Conservation (phyloP, 2,888 invertebrate genomes). For the Thereva nobilitata region DNA sequence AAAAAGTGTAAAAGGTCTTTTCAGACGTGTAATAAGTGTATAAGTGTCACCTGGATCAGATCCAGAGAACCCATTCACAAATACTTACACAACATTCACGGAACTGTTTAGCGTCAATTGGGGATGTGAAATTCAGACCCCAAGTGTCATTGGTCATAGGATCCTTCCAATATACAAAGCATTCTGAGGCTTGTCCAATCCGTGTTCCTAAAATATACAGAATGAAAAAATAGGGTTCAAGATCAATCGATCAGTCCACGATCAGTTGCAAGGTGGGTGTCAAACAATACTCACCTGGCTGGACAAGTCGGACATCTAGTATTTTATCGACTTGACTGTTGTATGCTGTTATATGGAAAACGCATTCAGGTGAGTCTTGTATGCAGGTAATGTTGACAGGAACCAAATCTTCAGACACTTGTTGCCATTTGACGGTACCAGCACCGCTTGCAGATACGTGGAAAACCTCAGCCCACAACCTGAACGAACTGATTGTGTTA, state of each 20-base stretch:
- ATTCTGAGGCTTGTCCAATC: constrained; percentile 96
- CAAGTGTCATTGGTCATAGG: constrained; percentile 96
- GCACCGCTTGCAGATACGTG: constrained; percentile 93
- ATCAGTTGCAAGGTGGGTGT: neutral
- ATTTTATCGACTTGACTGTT: constrained; percentile 99
- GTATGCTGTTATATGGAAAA: constrained; percentile 98
- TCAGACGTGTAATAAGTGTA: constrained; percentile 24
- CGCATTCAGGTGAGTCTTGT: constrained; percentile 93
- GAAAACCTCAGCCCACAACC: constrained; percentile 98
- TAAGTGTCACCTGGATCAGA: constrained; percentile 21
- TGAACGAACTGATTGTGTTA: constrained; percentile 58
- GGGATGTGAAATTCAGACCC: constrained; percentile 97
- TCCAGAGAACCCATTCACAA: constrained; percentile 35
- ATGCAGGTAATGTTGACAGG: constrained; percentile 98
- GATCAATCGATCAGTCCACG: neutral
- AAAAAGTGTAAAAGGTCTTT: neutral
- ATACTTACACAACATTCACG: constrained; percentile 94
- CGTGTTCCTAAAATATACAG: constrained; percentile 75
- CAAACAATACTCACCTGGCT: constrained; percentile 74
- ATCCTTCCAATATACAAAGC: constrained; percentile 99
- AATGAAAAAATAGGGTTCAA: constrained; percentile 2
- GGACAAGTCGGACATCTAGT: constrained; percentile 93
- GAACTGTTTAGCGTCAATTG: constrained; percentile 96
- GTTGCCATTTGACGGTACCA: constrained; percentile 95
- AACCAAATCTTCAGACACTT: constrained; percentile 96